A percentile compares a stretch with the other conserved stretches of the same genome.
These are phyloP conservation scores for Panopea generosa DNA, from an alignment of 2,888 invertebrate genomes.

Conservation along the genomic window DNA sequence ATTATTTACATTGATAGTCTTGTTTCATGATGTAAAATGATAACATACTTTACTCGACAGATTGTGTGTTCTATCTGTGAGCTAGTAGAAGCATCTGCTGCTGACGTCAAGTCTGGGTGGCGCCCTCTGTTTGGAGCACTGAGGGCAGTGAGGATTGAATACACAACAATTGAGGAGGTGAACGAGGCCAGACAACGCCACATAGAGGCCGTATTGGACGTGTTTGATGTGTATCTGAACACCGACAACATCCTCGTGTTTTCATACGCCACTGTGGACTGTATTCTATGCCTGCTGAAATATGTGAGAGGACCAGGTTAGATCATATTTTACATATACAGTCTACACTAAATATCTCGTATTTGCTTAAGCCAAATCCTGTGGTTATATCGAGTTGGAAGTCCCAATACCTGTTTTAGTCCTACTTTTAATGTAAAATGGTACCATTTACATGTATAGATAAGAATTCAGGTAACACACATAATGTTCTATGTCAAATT, in stretches of 20 bases:
- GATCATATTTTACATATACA: conserved; percentile 41
- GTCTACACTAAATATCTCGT: no score
- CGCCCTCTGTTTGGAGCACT: conserved; percentile 97
- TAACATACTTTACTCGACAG: no score
- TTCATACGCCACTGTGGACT: conserved; percentile 97
- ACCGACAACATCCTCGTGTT: conserved; percentile 97
- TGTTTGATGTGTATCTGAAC: conserved; percentile 94
- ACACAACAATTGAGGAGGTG: conserved; percentile 83
- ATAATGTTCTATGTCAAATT: no score
- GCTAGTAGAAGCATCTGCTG: conserved; percentile 96
- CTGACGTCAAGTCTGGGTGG: conserved; percentile 98
- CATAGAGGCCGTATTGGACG: conserved; percentile 89
- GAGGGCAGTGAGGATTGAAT: conserved; percentile 89
- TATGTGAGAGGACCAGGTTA: conserved; percentile 90
- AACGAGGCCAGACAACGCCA: conserved; percentile 84
- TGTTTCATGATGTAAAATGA: no score
- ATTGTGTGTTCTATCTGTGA: conserved; percentile 98
- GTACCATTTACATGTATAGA: no score
- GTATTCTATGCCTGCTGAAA: conserved; percentile 94
- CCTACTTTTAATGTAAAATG: no score
- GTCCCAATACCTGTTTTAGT: no score
- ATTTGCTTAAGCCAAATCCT: no score
- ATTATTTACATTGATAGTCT: no score
- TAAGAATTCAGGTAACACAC: no score
- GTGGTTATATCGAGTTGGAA: no score